Percentiles rank a stretch among this genome's conserved stretches.
Evolutionary conservation across 2,113 vertebrate species (phyloP).

Genomic region (Hymenochirus boettgeri): DNA sequence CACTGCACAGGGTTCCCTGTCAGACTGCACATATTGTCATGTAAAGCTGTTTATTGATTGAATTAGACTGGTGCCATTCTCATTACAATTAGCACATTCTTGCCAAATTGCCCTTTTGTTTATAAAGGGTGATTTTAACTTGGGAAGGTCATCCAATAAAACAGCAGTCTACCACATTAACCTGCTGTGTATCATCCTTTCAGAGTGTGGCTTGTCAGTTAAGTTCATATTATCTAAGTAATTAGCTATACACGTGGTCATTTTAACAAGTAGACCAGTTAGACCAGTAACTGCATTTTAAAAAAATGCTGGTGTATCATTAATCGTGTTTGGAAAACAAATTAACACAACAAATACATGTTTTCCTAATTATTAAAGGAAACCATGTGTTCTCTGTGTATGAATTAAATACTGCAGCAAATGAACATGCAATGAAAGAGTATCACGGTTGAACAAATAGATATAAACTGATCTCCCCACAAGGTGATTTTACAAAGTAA

Average conservation of each 20-base stretch:
- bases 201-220: constrained; percentile 7
- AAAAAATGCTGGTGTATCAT: no score
- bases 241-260: constrained; percentile 29
- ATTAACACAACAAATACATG: no score
- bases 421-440: no score
- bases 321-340: no score
- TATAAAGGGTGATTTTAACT: constrained; percentile 16
- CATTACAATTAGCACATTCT: constrained; percentile 22
- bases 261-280: no score
- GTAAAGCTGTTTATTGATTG: constrained; percentile 1
- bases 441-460: no score
- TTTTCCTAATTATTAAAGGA: no score
- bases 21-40: neutral
- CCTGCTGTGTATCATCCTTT: constrained; percentile 4
- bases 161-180: constrained; percentile 21
- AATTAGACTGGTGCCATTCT: constrained; percentile 10
- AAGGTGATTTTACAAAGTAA: no score
- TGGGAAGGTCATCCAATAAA: constrained; percentile 30
- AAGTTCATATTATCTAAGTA: constrained; percentile 24
- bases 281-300: no score
- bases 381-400: no score
- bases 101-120: constrained; percentile 11
- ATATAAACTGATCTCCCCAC: no score
- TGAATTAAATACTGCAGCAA: no score
- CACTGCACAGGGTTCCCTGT: neutral